Percentiles rank a stretch among this genome's conserved stretches.
Evolutionary conservation across 1,140 invertebrate species (phyloP).

Genomic region (Brachionus paranguensis): DNA sequence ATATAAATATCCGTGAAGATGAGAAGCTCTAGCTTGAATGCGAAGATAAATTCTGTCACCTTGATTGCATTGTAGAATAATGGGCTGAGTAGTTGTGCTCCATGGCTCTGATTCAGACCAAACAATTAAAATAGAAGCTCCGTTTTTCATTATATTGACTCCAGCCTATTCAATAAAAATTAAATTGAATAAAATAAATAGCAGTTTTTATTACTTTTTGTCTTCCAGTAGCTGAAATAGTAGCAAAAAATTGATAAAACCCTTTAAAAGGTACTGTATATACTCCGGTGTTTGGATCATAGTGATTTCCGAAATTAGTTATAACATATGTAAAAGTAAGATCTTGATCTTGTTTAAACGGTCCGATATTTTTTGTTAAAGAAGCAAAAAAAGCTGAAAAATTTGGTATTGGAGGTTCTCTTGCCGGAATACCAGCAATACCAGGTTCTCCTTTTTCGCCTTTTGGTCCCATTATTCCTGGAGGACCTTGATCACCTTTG

Average conservation of each 20-base stretch:
- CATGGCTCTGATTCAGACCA: constrained; percentile 35
- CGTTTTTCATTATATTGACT: constrained; percentile 24
- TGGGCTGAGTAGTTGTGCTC: constrained; percentile 10
- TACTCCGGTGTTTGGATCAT: constrained; percentile 1
- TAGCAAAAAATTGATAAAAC: constrained; percentile 19
- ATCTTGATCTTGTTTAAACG: constrained; percentile 9
- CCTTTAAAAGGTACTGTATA: constrained; percentile 24
- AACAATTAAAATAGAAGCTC: constrained; percentile 12
- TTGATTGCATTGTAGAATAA: background rate
- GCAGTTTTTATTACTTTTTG: background rate
- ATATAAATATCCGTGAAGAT: constrained; percentile 40
- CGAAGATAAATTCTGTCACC: constrained; percentile 14
- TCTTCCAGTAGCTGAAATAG: constrained; percentile 16
- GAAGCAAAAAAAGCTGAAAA: constrained; percentile 37
- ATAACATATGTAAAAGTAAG: background rate
- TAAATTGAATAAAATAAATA: background rate
- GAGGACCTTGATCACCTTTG: constrained; percentile 31
- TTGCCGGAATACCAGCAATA: constrained; percentile 17
- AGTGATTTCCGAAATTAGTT: constrained; percentile 37
- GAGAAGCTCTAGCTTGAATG: background rate
- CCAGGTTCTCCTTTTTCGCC: constrained; percentile 40
- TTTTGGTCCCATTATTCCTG: constrained; percentile 25
- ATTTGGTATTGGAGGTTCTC: constrained; percentile 11
- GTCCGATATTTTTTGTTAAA: constrained; percentile 28
- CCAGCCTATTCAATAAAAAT: constrained; percentile 12